Conservation (phyloP, 2,113 vertebrate species). For the Hoplias malabaricus region DNA sequence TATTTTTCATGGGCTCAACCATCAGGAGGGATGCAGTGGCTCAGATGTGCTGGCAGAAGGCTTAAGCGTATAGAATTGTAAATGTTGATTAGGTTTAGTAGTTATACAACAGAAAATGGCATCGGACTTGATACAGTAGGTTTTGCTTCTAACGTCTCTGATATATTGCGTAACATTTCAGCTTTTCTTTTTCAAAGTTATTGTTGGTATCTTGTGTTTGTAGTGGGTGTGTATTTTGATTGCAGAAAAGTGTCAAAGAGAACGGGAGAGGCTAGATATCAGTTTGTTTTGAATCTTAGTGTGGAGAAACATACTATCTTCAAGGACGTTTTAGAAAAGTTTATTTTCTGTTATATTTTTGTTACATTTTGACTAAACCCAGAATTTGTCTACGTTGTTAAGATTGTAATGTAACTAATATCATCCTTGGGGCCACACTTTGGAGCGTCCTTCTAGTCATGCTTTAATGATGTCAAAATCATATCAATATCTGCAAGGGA, state of each 20-base stretch:
- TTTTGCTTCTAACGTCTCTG: background rate
- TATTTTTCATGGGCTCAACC: background rate
- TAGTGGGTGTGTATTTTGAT: background rate
- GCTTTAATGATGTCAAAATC: too few species aligned
- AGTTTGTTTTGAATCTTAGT: background rate
- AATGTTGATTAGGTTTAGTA: background rate
- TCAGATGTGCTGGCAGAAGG: background rate
- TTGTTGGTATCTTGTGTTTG: background rate
- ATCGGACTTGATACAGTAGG: background rate
- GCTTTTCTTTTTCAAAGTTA: background rate
- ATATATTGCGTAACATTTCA: background rate
- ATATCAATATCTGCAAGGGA: too few species aligned
- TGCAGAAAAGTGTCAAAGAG: background rate
- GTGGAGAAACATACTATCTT: background rate
- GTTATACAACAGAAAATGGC: background rate
- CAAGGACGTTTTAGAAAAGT: background rate
- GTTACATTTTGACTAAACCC: too few species aligned
- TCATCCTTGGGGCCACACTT: too few species aligned
- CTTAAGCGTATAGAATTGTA: background rate
- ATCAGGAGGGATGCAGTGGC: background rate
- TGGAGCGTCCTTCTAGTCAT: too few species aligned
- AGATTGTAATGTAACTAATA: too few species aligned
- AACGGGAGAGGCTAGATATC: background rate
- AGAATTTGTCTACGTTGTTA: too few species aligned
- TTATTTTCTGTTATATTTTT: too few species aligned